Conservation (phyloP, 2,797 vertebrate species). For the Threskiornis aethiopicus region DNA sequence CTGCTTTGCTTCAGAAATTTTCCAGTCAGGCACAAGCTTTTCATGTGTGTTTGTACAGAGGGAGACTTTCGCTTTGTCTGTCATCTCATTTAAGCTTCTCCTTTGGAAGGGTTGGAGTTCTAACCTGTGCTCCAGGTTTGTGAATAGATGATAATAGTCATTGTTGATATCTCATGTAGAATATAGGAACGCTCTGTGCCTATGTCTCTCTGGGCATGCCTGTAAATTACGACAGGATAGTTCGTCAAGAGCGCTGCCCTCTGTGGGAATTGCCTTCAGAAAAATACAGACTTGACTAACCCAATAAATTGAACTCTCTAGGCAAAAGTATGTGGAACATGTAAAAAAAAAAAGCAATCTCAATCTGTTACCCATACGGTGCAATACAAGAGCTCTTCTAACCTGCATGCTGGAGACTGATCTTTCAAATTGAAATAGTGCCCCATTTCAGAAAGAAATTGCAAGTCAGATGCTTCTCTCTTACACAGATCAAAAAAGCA, state of each 20-base stretch:
- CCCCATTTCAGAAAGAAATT: neutral
- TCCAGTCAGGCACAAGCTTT: neutral
- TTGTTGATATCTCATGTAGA: neutral
- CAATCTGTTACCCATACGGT: neutral
- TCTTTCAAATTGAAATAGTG: neutral
- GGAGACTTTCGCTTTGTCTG: neutral
- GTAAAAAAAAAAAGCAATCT: neutral
- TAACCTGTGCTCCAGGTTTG: neutral
- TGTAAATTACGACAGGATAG: neutral
- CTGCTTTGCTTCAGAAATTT: neutral
- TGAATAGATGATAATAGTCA: neutral
- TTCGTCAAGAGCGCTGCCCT: neutral
- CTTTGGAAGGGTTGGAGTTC: neutral
- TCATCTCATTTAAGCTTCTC: neutral
- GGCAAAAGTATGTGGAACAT: neutral
- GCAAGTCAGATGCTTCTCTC: neutral
- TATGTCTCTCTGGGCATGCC: neutral
- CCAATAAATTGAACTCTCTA: neutral
- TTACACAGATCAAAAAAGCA: neutral
- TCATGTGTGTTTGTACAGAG: neutral
- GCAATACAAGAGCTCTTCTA: neutral
- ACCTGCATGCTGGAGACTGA: neutral
- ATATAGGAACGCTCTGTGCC: neutral
- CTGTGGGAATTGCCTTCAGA: neutral
- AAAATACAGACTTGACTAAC: neutral